Conservation (phyloP, 2,797 vertebrate genomes). For the Aphelocoma californica region DNA sequence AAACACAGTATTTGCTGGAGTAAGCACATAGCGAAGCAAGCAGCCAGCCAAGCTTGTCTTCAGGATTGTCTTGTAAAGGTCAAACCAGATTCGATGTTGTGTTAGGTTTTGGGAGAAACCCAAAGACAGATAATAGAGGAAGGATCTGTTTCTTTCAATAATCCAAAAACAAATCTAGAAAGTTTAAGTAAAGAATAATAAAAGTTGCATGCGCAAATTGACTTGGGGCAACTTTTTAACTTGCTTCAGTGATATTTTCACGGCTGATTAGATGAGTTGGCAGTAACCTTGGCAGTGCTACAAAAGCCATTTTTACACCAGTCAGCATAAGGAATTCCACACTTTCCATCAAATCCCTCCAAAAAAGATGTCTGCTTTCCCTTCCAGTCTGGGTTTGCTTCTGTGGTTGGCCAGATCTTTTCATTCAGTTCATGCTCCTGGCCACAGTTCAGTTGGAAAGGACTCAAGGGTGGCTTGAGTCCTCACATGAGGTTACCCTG, state of each 20-base stretch:
- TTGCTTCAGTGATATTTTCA: constrained; percentile 24
- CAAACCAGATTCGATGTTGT: not conserved
- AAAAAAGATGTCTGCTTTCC: not conserved
- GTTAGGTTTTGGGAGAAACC: not conserved
- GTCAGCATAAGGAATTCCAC: constrained; percentile 1
- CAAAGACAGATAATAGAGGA: not conserved
- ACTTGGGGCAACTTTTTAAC: not conserved
- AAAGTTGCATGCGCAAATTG: not conserved
- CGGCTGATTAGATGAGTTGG: not conserved
- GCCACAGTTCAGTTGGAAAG: not conserved
- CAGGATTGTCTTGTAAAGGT: not conserved
- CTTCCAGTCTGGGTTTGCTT: not conserved
- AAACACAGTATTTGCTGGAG: not conserved
- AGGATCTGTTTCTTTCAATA: not conserved
- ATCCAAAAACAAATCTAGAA: not conserved
- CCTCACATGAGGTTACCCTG: not conserved
- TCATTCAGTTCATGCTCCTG: not conserved
- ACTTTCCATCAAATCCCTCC: not conserved
- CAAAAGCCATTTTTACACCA: constrained; percentile 37
- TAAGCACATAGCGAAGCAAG: not conserved
- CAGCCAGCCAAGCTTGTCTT: not conserved
- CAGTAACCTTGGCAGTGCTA: constrained; percentile 9
- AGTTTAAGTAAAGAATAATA: constrained; percentile 2
- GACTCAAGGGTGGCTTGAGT: not conserved
- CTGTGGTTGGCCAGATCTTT: not conserved